phyloP scores from a whole-genome alignment of 2,888 invertebrate genomes.

The Halictus quadricinctus region DNA sequence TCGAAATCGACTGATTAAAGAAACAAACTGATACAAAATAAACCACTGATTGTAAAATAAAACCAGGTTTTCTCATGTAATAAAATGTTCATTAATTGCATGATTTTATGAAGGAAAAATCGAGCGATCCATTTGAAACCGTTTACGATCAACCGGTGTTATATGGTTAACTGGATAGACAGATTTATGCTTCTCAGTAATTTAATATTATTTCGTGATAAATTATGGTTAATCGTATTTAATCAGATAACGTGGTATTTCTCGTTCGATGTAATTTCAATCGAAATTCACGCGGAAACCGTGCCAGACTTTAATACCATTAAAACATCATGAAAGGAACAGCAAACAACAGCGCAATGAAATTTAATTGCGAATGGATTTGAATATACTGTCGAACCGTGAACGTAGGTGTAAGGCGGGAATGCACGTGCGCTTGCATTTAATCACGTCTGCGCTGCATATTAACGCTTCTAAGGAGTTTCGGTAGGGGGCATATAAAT shows the following conservation, averaged over 20 bases:
- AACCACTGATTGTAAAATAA: background rate
- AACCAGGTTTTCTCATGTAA: background rate
- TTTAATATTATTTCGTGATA: background rate
- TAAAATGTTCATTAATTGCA: background rate
- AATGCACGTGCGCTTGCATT: conserved; percentile 22
- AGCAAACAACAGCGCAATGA: conserved; percentile 9
- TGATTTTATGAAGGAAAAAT: background rate
- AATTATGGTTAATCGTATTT: background rate
- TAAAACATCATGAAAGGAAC: conserved; percentile 10
- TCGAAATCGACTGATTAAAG: background rate
- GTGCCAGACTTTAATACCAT: background rate
- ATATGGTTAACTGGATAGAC: background rate
- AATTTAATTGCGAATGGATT: conserved; percentile 8
- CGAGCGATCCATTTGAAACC: background rate
- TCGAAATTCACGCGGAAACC: background rate
- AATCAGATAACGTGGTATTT: background rate
- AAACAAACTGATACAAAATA: no score
- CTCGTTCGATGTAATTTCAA: background rate
- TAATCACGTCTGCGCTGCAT: conserved; percentile 4
- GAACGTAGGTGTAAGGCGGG: background rate
- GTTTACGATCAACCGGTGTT: background rate
- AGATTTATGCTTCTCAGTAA: background rate
- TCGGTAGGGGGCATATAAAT: background rate
- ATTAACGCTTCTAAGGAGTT: conserved; percentile 11
- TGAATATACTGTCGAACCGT: background rate